These are phyloP conservation scores for Trichomycterus rosablanca DNA, from an alignment of 2,113 vertebrate genomes.

Conservation along the genomic window DNA sequence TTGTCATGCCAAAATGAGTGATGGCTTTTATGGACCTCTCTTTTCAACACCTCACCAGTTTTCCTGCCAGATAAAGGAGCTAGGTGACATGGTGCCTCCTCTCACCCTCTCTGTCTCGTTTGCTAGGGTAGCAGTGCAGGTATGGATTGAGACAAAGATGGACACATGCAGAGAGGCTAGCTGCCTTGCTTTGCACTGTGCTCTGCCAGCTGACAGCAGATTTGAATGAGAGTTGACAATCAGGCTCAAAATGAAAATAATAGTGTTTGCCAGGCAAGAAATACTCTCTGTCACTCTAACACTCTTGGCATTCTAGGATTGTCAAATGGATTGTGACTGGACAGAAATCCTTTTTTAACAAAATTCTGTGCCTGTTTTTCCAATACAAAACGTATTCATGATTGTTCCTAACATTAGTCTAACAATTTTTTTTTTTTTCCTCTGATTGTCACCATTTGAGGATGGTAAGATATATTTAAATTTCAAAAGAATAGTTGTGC, in stretches of 20 bases:
- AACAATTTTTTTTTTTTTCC: too few relatives aligned
- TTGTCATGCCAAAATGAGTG: slow-evolving; percentile 58
- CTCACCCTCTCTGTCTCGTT: not conserved
- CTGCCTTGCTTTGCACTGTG: slow-evolving; percentile 61
- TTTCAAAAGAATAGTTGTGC: too few relatives aligned
- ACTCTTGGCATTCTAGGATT: slow-evolving; percentile 54
- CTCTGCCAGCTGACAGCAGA: slow-evolving; percentile 65
- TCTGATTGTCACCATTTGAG: too few relatives aligned
- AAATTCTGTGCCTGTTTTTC: slow-evolving; percentile 14
- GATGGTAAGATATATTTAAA: too few relatives aligned
- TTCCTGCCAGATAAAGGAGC: slow-evolving; percentile 53
- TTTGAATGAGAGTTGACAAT: slow-evolving; percentile 71
- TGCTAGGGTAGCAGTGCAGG: slow-evolving; percentile 26
- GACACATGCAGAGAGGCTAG: slow-evolving; percentile 63
- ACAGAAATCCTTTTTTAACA: slow-evolving; percentile 44
- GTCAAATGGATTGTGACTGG: too few relatives aligned
- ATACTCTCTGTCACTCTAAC: slow-evolving; percentile 66
- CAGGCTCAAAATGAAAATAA: slow-evolving; percentile 68
- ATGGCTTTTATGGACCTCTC: slow-evolving; percentile 58
- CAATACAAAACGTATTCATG: too few relatives aligned
- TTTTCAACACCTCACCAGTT: slow-evolving; percentile 35
- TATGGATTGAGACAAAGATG: slow-evolving; percentile 61
- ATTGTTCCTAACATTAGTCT: too few relatives aligned
- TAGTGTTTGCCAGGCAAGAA: slow-evolving; percentile 71
- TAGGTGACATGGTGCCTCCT: slow-evolving; percentile 48